These are phyloP conservation scores for Malacoraja senta DNA, from an alignment of 2,797 vertebrate genomes.

Conservation along the genomic window DNA sequence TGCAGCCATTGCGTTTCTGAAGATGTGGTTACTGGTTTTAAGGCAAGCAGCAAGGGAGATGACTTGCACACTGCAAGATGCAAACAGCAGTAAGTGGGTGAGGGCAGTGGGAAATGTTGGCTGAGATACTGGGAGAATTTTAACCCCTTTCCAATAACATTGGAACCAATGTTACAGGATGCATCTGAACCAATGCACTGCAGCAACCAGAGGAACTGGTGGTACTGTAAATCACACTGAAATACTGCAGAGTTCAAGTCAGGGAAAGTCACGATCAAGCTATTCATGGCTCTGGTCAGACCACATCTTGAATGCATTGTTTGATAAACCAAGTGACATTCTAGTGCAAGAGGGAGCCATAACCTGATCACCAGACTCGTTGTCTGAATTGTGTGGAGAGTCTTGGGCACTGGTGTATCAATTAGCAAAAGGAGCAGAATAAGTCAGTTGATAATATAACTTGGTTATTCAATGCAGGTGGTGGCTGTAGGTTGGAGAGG, in stretches of 20 bases:
- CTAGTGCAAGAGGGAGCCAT: not conserved
- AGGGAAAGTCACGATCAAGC: not conserved
- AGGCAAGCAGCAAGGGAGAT: not conserved
- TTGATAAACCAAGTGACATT: not conserved
- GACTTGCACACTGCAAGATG: not conserved
- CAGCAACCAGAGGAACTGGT: not conserved
- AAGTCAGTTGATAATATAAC: not conserved
- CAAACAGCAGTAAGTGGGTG: not conserved
- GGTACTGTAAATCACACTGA: not conserved
- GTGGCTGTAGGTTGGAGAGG: no score
- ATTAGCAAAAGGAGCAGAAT: not conserved
- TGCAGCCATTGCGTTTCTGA: not conserved
- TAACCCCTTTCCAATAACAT: not conserved
- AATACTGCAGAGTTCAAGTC: not conserved
- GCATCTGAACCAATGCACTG: not conserved
- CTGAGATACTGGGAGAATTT: not conserved
- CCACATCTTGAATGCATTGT: not conserved
- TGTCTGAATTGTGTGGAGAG: not conserved
- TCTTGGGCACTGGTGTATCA: not conserved
- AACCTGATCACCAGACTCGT: not conserved
- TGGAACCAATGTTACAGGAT: not conserved
- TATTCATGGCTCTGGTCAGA: not conserved
- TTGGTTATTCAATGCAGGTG: not conserved
- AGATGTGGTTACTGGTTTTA: not conserved
- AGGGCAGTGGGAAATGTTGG: not conserved